Evolutionary conservation across 2,888 invertebrate species (phyloP), one percentile per base, ranked within the genome.

Genomic region (Eumacrocentrus americanus): DNA sequence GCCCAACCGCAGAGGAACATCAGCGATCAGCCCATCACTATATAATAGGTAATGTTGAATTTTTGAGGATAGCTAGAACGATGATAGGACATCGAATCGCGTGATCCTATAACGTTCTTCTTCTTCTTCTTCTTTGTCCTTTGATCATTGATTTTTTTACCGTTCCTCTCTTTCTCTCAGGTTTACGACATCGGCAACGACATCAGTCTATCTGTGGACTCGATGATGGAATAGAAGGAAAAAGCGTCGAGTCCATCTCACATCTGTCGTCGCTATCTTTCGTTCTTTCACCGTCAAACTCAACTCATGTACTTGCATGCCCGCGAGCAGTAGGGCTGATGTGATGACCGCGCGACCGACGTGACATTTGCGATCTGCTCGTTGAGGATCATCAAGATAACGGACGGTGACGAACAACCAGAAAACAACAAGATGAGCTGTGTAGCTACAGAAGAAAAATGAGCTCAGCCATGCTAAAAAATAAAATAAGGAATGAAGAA

Each of bases 311-410:
- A n/a, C n/a, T n/a, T n/a, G n/a, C n/a, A n/a, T n/a, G n/a, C n/a
- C n/a, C n/a, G n/a, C n/a, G n/a, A n/a, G n/a, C n/a, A n/a, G n/a
- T n/a, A n/a, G n/a, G n/a, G n/a, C n/a, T n/a, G n/a, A n/a, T n/a
- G n/a, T n/a, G n/a, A 38, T 57, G 22, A 63, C 69, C 69, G 69
- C 71, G 68, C 66, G 68, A 72, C 67, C 64, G 61, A 59, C 68
- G 73, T 72, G 76, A 74, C 72, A 73, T 74, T 73, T 72, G 72
- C 68, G 58, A 66, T 67, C 67, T 63, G 65, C 71, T 71, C 67
- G 67, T 75, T 75, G 70, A 66, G 70, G 73, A 72, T 72, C 74
- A 75, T 74, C 73, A 64, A 67, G 68, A 69, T 73, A 75, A 72
- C 73, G 72, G 71, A 63, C 61, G 62, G 18, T 53, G 60, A 44